phyloP scores from a whole-genome alignment of 2,113 vertebrate genomes.

The Nansenia antarctica region DNA sequence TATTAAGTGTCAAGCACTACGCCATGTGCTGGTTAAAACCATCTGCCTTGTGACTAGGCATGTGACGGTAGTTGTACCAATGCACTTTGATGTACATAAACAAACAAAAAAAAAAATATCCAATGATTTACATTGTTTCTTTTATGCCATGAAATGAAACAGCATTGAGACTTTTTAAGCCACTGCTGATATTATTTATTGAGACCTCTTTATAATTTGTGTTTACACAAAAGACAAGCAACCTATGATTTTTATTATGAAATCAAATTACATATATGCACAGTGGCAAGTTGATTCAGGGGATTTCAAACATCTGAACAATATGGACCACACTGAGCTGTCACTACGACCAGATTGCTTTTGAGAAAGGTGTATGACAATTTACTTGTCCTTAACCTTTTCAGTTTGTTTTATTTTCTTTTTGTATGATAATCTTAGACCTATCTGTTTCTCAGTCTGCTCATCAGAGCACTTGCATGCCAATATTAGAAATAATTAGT shows the following conservation, averaged over 20 bases:
- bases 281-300: slow-evolving; percentile 4
- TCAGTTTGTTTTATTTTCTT: slow-evolving; percentile 35
- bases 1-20: slow-evolving; percentile 44
- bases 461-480: slow-evolving; percentile 67
- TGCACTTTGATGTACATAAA: slow-evolving; percentile 74
- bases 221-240: slow-evolving; percentile 44
- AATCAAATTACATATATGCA: slow-evolving; percentile 5
- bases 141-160: slow-evolving; percentile 43
- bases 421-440: slow-evolving; percentile 29
- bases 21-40: slow-evolving; percentile 21
- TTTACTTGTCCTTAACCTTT: slow-evolving; percentile 8
- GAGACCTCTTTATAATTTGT: slow-evolving; percentile 11
- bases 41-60: slow-evolving; percentile 55
- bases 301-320: slow-evolving; percentile 9
- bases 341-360: slow-evolving; percentile 31
- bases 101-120: slow-evolving; percentile 15
- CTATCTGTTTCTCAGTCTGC: slow-evolving; percentile 38
- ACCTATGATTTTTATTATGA: slow-evolving; percentile 14
- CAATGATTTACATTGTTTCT: slow-evolving; percentile 55
- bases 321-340: slow-evolving; percentile 29
- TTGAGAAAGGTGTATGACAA: slow-evolving; percentile 40
- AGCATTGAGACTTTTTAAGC: slow-evolving; percentile 34
- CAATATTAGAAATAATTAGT: slow-evolving; percentile 30
- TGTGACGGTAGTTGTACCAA: slow-evolving; percentile 52
- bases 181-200: slow-evolving; percentile 33